A percentile compares a stretch with the other conserved stretches of the same genome.
These are phyloP conservation scores for Oeneis ivallda DNA, from an alignment of 2,888 invertebrate genomes.

Conservation along the genomic window DNA sequence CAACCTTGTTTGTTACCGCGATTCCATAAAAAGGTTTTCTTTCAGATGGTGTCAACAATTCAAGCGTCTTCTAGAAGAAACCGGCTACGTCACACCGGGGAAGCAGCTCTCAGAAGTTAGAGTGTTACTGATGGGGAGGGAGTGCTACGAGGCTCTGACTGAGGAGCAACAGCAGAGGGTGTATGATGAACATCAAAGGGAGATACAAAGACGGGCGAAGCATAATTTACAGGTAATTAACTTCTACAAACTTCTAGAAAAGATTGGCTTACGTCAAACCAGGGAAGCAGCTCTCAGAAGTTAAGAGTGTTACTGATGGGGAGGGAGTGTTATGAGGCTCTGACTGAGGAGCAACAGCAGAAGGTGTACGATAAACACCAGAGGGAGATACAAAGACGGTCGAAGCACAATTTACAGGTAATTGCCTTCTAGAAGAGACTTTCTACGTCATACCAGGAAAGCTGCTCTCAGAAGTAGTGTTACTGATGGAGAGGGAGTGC, in stretches of 20 bases:
- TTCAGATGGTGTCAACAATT: conserved; percentile 95
- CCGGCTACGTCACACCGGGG: conserved; percentile 97
- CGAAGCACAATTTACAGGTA: conserved; percentile 93
- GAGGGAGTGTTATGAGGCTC: no score
- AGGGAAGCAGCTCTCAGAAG: no score
- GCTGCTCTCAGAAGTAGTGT: no score
- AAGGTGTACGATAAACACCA: no score
- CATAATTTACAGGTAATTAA: conserved; percentile 89
- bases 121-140: conserved; percentile 95
- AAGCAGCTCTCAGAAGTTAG: conserved; percentile 94
- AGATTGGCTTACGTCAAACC: no score
- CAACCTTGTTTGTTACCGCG: no score
- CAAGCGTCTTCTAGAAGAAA: conserved; percentile 94
- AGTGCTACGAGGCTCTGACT: conserved; percentile 95
- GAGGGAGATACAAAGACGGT: no score
- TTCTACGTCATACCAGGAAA: no score
- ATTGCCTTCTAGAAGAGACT: no score
- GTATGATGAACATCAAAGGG: conserved; percentile 96
- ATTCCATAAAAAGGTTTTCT: no score
- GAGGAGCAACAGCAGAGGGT: conserved; percentile 95
- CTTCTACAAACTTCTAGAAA: conserved; percentile 57
- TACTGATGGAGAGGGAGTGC: no score
- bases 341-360: no score
- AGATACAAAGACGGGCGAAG: conserved; percentile 93
- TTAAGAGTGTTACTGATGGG: conserved; percentile 53